phyloP scores from a whole-genome alignment of 2,113 vertebrate species.

The Zosterops borbonicus region DNA sequence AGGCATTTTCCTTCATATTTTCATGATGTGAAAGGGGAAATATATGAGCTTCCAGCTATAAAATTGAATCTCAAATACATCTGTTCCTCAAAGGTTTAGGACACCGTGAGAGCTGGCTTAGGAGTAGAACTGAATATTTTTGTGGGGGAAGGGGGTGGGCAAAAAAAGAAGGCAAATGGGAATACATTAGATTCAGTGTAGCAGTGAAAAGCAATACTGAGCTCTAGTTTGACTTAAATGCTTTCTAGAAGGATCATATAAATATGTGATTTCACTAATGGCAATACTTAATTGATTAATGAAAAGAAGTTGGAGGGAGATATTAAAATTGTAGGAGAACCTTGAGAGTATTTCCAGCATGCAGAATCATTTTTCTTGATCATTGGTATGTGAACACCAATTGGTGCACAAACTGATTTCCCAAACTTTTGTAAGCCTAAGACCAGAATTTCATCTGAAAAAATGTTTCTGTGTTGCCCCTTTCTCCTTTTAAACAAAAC shows the following conservation, averaged over 20 bases:
- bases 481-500: not conserved
- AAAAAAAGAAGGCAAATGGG: not conserved
- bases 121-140: not conserved
- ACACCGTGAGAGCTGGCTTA: not conserved
- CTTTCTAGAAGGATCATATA: not conserved
- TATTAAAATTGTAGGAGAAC: not conserved
- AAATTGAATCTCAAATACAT: constrained; percentile 7
- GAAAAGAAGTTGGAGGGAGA: not conserved
- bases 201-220: not conserved
- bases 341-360: not conserved
- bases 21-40: constrained; percentile 5
- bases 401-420: not conserved
- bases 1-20: constrained; percentile 40
- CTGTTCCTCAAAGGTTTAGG: constrained; percentile 35
- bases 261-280: not conserved
- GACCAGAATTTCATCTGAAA: not conserved
- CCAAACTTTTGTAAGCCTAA: not conserved
- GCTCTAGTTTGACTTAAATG: not conserved
- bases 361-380: not conserved
- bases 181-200: not conserved
- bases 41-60: constrained; percentile 26
- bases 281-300: not conserved
- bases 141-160: rapidly evolving
- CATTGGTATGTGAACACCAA: not conserved
- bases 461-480: not conserved